Base-by-base conservation (phyloP, 2,113 vertebrate genomes). In the Stegostoma tigrinum region DNA sequence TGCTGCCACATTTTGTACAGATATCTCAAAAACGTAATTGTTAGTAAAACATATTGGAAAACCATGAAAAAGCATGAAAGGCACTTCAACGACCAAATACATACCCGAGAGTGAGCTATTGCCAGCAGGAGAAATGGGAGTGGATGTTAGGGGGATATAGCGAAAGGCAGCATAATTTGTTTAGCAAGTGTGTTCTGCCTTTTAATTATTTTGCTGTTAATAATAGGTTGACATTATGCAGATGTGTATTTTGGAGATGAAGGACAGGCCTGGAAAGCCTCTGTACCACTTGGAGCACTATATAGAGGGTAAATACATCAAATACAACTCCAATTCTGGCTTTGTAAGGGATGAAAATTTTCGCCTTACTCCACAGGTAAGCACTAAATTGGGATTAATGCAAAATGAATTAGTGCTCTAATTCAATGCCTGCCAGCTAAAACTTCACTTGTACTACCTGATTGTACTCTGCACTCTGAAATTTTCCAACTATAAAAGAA, bases 291-390 rank as follows among this genome's bases (percentile, higher is more conserved):
- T 99, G 97, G 99, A 99, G 42, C 99, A 99, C 96, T 99, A 99
- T 97, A 99, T 99, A 3, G 99, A 99, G 97, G 99, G 99, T 96
- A 99, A 99, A 96, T 99, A 99, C 97, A 99, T 99, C 96, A 99
- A 99, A 96, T 99, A 99, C 97, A 99, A 99, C 97, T 99, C 99
- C 80, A 99, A 99, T 97, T 99, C 99, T 0, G 99, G 99, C 95
- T 99, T 99, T 8, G 99, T 99, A 95, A 97, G 98, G 12, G 99
- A 99, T 0, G 99, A 99, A 96, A 98, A 98, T 97, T 97, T 99
- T 96, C 98, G 99, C n/a, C 98, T 99, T 64, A 99, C 99, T 0
- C 99, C 99, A 0, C 99, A 99, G 98, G 99, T 99, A 96, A 96
- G 55, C n/a, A 55, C 42, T 45, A 45, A 24, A 30, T 89, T 52